A percentile compares a stretch with the other conserved stretches of the same genome.
Conservation (phyloP, 2,113 vertebrate genomes). For the Brachionichthys hirsutus region DNA sequence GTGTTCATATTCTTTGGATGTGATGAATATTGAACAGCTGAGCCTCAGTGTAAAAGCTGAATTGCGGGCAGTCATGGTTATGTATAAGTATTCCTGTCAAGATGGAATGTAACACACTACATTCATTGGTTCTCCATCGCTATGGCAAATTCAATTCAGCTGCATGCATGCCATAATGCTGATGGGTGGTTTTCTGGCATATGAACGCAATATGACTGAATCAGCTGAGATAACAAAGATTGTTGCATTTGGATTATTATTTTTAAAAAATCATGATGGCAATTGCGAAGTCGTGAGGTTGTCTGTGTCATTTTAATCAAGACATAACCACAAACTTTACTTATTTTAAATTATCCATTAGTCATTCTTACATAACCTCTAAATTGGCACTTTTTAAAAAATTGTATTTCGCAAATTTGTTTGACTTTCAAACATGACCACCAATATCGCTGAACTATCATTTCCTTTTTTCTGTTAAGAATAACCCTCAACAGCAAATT, state of each 20-base stretch:
- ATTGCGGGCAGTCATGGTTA: constrained; percentile 59
- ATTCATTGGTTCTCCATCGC: constrained; percentile 47
- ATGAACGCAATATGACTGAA: constrained; percentile 14
- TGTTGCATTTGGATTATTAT: constrained; percentile 7
- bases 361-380: too few relatives aligned
- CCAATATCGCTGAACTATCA: constrained; percentile 15
- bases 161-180: constrained; percentile 35
- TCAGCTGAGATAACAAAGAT: not conserved
- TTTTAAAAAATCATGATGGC: not conserved
- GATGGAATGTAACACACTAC: constrained; percentile 42
- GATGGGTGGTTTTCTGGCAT: constrained; percentile 15
- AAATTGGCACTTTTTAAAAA: constrained; percentile 6
- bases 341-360: not conserved
- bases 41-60: constrained; percentile 55
- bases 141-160: constrained; percentile 34
- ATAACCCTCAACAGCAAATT: constrained; percentile 29
- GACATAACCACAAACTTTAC: not conserved
- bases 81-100: constrained; percentile 54
- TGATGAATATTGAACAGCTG: constrained; percentile 76
- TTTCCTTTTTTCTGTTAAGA: constrained; percentile 26
- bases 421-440: not conserved
- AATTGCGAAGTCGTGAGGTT: not conserved
- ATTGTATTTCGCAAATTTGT: not conserved
- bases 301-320: not conserved
- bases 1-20: constrained; percentile 77